phyloP scores from a whole-genome alignment of 2,888 invertebrate genomes.

The Hydropsyche betteni region DNA sequence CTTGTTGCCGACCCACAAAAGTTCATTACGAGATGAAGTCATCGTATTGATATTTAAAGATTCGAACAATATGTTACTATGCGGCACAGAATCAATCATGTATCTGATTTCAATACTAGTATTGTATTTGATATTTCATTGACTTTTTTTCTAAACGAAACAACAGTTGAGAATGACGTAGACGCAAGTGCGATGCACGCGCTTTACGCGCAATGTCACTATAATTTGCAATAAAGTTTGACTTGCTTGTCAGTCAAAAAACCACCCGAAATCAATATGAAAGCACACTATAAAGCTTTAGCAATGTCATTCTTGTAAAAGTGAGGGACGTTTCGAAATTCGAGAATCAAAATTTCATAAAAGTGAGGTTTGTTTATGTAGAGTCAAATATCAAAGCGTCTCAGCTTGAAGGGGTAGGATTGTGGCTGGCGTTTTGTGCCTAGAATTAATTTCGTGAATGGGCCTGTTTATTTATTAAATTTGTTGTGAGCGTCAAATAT shows the following conservation, averaged over 20 bases:
- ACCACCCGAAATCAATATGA: neutral
- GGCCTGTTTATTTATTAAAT: slow-evolving; percentile 24
- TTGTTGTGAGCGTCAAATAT: slow-evolving; percentile 27
- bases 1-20: slow-evolving; percentile 19
- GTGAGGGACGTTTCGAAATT: neutral
- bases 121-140: no score
- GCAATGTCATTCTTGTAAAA: neutral
- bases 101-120: no score
- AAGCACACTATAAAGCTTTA: neutral
- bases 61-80: neutral
- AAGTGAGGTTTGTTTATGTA: neutral
- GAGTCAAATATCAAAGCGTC: slow-evolving; percentile 25
- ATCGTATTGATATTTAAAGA: slow-evolving; percentile 10
- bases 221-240: slow-evolving; percentile 25
- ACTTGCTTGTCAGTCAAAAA: slow-evolving; percentile 22
- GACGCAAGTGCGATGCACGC: neutral
- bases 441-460: slow-evolving; percentile 25
- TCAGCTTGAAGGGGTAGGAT: neutral
- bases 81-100: neutral
- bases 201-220: neutral
- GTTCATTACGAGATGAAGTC: slow-evolving; percentile 14
- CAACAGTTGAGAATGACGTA: no score
- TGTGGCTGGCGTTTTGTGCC: slow-evolving; percentile 16
- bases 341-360: neutral
- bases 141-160: no score